Evolutionary conservation across 2,113 vertebrate species (phyloP).

Genomic region (Neoarius graeffei): DNA sequence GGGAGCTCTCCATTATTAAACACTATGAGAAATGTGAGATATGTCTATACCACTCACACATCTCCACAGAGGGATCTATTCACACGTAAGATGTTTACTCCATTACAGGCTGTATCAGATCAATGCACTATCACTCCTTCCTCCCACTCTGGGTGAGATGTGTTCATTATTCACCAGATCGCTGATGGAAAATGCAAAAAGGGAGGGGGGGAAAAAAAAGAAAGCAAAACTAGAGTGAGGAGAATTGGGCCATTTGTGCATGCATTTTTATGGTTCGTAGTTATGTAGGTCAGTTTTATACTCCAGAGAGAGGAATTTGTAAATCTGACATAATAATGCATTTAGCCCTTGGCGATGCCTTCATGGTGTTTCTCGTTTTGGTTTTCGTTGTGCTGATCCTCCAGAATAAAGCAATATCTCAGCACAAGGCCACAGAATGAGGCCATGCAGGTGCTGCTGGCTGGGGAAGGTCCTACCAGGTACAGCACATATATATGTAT

Average conservation of each 20-base stretch:
- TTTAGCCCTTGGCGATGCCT: slow-evolving; percentile 75
- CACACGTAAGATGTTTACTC: slow-evolving; percentile 83
- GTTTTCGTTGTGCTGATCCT: slow-evolving; percentile 62
- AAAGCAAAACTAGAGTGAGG: slow-evolving; percentile 41
- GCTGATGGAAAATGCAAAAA: slow-evolving; percentile 58
- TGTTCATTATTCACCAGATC: slow-evolving; percentile 69
- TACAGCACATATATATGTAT: not conserved
- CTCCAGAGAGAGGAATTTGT: slow-evolving; percentile 78
- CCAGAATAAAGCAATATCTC: slow-evolving; percentile 48
- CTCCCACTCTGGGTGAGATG: slow-evolving; percentile 73
- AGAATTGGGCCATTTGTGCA: slow-evolving; percentile 80
- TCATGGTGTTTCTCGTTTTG: slow-evolving; percentile 62
- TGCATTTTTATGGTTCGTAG: slow-evolving; percentile 78
- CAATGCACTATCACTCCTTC: slow-evolving; percentile 78
- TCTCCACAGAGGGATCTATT: slow-evolving; percentile 24
- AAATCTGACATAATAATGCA: slow-evolving; percentile 81
- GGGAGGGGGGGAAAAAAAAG: slow-evolving; percentile 55
- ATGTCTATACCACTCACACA: slow-evolving; percentile 62
- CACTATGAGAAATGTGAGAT: slow-evolving; percentile 73
- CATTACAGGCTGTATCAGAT: slow-evolving; percentile 82
- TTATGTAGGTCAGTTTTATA: slow-evolving; percentile 88
- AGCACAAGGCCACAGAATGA: slow-evolving; percentile 50
- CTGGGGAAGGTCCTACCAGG: slow-evolving; percentile 29
- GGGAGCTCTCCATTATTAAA: slow-evolving; percentile 47
- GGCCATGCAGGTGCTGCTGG: slow-evolving; percentile 52